These are phyloP conservation scores for Yasuhikotakia modesta DNA, from an alignment of 2,797 vertebrate species.

Conservation along the genomic window DNA sequence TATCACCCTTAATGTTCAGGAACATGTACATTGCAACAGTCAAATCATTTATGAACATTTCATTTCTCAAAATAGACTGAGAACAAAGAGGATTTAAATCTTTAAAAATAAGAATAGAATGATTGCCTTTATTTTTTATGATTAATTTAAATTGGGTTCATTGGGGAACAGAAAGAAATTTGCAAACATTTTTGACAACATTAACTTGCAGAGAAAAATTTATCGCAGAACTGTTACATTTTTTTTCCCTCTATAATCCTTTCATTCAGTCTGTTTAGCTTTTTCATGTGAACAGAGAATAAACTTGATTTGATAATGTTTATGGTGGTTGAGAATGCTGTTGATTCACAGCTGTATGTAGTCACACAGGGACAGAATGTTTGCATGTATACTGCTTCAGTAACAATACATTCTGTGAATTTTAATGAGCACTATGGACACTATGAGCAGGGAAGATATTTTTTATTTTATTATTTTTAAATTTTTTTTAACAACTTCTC, in stretches of 20 bases:
- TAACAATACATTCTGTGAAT: not conserved
- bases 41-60: too few species aligned
- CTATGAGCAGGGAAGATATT: not conserved
- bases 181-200: too few species aligned
- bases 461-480: not conserved
- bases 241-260: not conserved
- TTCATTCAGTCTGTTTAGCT: not conserved
- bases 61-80: not conserved
- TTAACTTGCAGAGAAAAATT: not conserved
- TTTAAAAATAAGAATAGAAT: too few species aligned
- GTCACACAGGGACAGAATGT: not conserved
- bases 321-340: not conserved
- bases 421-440: not conserved
- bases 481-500: not conserved
- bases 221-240: not conserved
- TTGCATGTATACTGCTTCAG: not conserved
- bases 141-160: too few species aligned
- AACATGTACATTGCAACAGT: not conserved
- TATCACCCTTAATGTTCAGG: not conserved
- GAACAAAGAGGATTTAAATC: too few species aligned
- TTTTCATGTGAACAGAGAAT: not conserved
- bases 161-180: too few species aligned
- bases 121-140: too few species aligned
- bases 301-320: not conserved
- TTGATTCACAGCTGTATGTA: not conserved